Base-by-base conservation (phyloP, 2,888 invertebrate species). In the Macrophya annulata region DNA sequence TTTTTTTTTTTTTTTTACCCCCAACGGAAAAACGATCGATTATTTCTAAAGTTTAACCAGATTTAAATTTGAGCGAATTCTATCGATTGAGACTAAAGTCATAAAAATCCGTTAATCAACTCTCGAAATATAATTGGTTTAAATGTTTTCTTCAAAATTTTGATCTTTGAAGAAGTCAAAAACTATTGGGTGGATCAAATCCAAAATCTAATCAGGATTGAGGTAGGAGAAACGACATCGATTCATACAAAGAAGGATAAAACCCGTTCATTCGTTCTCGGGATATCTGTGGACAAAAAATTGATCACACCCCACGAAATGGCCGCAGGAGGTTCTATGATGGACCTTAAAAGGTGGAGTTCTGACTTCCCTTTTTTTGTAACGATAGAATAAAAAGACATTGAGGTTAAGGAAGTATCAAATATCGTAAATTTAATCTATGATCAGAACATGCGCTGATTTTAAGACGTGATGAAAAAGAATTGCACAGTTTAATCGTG, bases 401-500 rank as follows among this genome's bases (percentile, higher is more conserved):
- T n/a, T n/a, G n/a, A n/a, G 8, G 55, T 55, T 8, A n/a, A 0
- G 55, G 8, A 55, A n/a, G 8, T 55, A 8, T n/a, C n/a, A 17
- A 55, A 55, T 55, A 55, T 55, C n/a, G 6, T 55, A n/a, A 17
- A 55, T n/a, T n/a, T 2, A 55, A n/a, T 55, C n/a, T 55, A 1
- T 8, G 6, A 55, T 8, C 17, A 55, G n/a, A 55, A n/a, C 25
- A 62, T 25, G 48, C 6, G 9, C 31, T 31, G 31, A 31, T 31
- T 31, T 31, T 40, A 9, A 74, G 10, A 45, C 43, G 15, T 48
- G 48, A 25, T 10, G 45, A 48, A 74, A 74, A 48, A 71, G 17
- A 71, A 40, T 71, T 40, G n/a, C 21, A 17, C 71, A 37, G 68
- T 25, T 76, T 76, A 48, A n/a, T 48, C 15, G n/a, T 37, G 51